Base-by-base conservation (phyloP, 2,113 vertebrate genomes). In the Thalassarche chlororhynchos region DNA sequence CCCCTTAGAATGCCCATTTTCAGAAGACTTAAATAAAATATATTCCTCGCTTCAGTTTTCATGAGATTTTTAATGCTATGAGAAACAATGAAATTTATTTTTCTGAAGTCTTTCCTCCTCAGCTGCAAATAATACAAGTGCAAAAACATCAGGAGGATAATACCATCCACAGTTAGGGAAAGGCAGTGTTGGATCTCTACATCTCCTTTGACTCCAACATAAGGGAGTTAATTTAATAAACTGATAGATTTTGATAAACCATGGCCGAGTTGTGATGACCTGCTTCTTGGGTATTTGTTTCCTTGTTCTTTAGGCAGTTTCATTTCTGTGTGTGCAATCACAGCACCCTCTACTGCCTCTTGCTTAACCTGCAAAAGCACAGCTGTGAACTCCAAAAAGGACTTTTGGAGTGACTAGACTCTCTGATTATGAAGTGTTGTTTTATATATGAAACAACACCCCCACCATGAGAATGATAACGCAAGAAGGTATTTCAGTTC, bases 281-380 rank as follows among this genome's bases (percentile, higher is more conserved):
- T 28, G 75, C 28, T 80, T 14, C 36, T 17, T 4, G 23, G 31
- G 9, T 29, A n/a, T 74, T 68, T 51, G 46, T 90, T 72, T 55
- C 72, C 71, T 9, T 38, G 52, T 12, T n/a, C 70, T 36, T n/a
- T 1, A 32, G 34, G 77, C 69, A n/a, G 40, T 16, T 78, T 55
- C 49, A 14, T 14, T 66, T 88, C 38, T 60, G 57, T 94, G 42
- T 71, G 75, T 17, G 94, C 80, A 31, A 72, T 88, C 94, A 97
- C 81, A 97, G 97, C 95, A 88, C 97, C 97, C 94, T 89, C 97
- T 97, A 60, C 88, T 74, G 97, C 76, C 77, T 31, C 49, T 24
- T 3, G 40, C 38, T 23, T n/a, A 62, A 42, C 61, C 62, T 84
- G 85, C 92, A 84, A 4, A 70, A n/a, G 17, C 17, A 29, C 18